phyloP scores from a whole-genome alignment of 2,888 invertebrate genomes.

The Hipparchia semele region DNA sequence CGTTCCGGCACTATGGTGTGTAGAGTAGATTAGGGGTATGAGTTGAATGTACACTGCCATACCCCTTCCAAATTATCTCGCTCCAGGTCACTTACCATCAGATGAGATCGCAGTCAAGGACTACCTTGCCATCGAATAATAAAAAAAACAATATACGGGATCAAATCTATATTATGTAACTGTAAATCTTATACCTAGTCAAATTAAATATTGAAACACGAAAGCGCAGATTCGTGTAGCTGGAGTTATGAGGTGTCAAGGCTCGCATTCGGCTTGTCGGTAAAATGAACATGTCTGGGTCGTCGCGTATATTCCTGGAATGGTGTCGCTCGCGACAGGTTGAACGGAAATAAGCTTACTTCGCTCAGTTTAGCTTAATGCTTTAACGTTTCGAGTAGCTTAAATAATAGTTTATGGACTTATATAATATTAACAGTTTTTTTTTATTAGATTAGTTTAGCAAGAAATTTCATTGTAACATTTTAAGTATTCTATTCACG shows the following conservation, averaged over 20 bases:
- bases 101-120: too few relatives aligned
- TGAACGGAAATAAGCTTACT: slow-evolving; percentile 77
- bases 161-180: neutral
- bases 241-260: slow-evolving; percentile 67
- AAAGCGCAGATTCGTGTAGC: slow-evolving; percentile 74
- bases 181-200: neutral
- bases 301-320: slow-evolving; percentile 63
- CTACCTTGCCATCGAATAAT: too few relatives aligned
- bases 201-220: slow-evolving; percentile 75
- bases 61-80: too few relatives aligned
- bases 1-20: too few relatives aligned
- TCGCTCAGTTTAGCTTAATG: slow-evolving; percentile 65
- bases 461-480: too few relatives aligned
- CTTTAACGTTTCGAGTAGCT: slow-evolving; percentile 75
- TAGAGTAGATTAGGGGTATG: too few relatives aligned
- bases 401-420: slow-evolving; percentile 19
- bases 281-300: slow-evolving; percentile 72
- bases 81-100: too few relatives aligned
- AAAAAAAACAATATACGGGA: neutral
- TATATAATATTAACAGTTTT: too few relatives aligned
- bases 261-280: slow-evolving; percentile 72
- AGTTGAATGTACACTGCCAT: too few relatives aligned
- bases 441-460: too few relatives aligned
- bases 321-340: slow-evolving; percentile 74
- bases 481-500: too few relatives aligned